Evolutionary conservation across 2,888 invertebrate species (phyloP).

Genomic region (Arge pagana): DNA sequence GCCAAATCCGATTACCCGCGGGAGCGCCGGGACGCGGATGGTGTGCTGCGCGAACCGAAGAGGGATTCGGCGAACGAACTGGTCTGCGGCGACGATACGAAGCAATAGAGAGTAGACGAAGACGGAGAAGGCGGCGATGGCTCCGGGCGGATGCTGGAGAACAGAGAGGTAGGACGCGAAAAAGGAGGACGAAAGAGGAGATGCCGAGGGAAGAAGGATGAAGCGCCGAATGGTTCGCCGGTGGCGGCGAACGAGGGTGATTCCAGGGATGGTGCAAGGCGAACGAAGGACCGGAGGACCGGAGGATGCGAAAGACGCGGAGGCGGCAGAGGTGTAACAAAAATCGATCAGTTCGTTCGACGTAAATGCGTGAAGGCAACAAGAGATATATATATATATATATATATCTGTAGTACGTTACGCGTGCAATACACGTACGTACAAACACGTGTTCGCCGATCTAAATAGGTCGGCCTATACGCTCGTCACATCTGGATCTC

Average conservation of each 20-base stretch:
- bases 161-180: background rate
- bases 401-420: too few relatives aligned
- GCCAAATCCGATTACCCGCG: conserved; percentile 57
- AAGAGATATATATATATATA: conserved; percentile 5
- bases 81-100: conserved; percentile 9
- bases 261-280: conserved; percentile 7
- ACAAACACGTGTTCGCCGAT: too few relatives aligned
- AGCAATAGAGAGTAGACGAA: too few relatives aligned
- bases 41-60: conserved; percentile 40
- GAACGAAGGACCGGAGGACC: conserved; percentile 13
- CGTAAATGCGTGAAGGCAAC: conserved; percentile 28
- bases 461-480: too few relatives aligned
- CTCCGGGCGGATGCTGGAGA: conserved; percentile 8
- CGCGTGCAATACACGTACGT: too few relatives aligned
- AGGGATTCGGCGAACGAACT: conserved; percentile 12
- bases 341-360: conserved; percentile 52
- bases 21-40: conserved; percentile 55
- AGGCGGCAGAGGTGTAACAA: conserved; percentile 40
- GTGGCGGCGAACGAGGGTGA: conserved; percentile 14
- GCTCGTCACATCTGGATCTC: too few relatives aligned
- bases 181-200: conserved; percentile 27
- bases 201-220: conserved; percentile 16
- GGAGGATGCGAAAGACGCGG: conserved; percentile 31
- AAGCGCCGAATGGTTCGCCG: conserved; percentile 4
- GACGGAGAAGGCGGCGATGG: conserved; percentile 4